Percentiles rank a stretch among this genome's conserved stretches.
Conservation (phyloP, 2,797 vertebrate species). For the Spheniscus humboldti region DNA sequence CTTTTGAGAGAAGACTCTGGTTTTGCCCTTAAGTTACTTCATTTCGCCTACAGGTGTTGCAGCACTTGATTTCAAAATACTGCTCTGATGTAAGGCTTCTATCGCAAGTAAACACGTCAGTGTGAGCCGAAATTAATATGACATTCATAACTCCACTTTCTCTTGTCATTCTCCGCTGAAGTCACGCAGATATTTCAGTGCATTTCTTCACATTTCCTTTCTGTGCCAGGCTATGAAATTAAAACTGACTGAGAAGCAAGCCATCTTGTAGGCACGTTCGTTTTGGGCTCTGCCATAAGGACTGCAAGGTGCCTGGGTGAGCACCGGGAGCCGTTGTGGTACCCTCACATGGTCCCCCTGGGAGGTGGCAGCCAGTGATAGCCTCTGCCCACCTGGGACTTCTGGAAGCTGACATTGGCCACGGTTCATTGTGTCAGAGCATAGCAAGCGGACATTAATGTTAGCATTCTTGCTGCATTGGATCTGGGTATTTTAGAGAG, state of each 20-base stretch:
- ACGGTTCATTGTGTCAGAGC: not conserved
- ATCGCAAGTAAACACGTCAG: not conserved
- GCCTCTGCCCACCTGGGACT: not conserved
- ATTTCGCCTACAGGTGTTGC: not conserved
- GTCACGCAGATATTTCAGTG: not conserved
- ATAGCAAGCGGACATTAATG: fast-evolving
- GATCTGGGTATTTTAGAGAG: not conserved
- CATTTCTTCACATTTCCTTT: not conserved
- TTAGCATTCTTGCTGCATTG: not conserved
- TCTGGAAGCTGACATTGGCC: not conserved
- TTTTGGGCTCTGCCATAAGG: not conserved
- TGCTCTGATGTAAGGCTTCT: not conserved
- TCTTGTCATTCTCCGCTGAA: not conserved
- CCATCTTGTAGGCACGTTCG: fast-evolving
- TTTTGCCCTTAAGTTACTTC: constrained; percentile 12
- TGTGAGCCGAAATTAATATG: not conserved
- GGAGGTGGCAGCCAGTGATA: not conserved
- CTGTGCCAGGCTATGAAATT: not conserved
- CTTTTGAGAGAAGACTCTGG: constrained; percentile 5
- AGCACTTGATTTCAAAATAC: not conserved
- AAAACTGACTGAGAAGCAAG: not conserved
- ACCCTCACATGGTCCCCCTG: not conserved
- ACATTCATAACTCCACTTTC: not conserved
- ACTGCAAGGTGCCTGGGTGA: not conserved
- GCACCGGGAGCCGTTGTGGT: fast-evolving